Conservation (phyloP, 2,888 invertebrate genomes). For the Ephialtes manifestator region DNA sequence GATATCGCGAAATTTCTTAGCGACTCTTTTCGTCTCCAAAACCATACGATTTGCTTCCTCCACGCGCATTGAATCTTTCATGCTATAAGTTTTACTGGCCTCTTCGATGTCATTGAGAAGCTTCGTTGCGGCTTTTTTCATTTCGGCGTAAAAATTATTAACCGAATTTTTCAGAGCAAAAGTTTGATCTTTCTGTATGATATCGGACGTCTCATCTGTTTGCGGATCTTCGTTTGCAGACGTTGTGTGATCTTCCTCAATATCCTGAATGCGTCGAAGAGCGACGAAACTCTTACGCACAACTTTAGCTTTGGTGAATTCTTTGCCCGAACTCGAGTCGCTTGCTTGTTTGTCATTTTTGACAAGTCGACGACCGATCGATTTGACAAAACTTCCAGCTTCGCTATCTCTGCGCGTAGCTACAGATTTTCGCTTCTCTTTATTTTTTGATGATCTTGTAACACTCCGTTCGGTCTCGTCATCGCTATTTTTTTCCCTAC, state of each 20-base stretch:
- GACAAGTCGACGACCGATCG: conserved; percentile 14
- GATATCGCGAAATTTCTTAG: conserved; percentile 57
- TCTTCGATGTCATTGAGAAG: conserved; percentile 65
- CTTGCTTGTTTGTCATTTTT: conserved; percentile 23
- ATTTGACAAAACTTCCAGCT: conserved; percentile 30
- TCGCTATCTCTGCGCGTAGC: conserved; percentile 8
- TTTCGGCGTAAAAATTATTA: conserved; percentile 48
- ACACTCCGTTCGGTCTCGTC: conserved; percentile 21
- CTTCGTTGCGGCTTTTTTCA: conserved; percentile 54
- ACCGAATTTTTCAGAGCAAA: conserved; percentile 53
- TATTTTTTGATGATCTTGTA: background rate
- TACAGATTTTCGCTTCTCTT: conserved; percentile 3
- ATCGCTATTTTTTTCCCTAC: background rate
- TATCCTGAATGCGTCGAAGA: conserved; percentile 52
- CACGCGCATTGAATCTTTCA: conserved; percentile 62
- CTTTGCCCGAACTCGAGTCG: conserved; percentile 77
- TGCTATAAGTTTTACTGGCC: conserved; percentile 66
- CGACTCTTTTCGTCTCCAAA: conserved; percentile 65
- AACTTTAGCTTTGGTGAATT: conserved; percentile 73
- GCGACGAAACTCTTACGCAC: conserved; percentile 45
- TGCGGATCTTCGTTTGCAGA: conserved; percentile 35
- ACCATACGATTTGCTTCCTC: conserved; percentile 69
- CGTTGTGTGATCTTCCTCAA: conserved; percentile 54
- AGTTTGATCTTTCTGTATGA: conserved; percentile 60
- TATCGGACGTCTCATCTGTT: background rate